Percentiles rank a stretch among this genome's conserved stretches.
Conservation (phyloP, 2,888 invertebrate genomes). For the Sussaba pulchella region DNA sequence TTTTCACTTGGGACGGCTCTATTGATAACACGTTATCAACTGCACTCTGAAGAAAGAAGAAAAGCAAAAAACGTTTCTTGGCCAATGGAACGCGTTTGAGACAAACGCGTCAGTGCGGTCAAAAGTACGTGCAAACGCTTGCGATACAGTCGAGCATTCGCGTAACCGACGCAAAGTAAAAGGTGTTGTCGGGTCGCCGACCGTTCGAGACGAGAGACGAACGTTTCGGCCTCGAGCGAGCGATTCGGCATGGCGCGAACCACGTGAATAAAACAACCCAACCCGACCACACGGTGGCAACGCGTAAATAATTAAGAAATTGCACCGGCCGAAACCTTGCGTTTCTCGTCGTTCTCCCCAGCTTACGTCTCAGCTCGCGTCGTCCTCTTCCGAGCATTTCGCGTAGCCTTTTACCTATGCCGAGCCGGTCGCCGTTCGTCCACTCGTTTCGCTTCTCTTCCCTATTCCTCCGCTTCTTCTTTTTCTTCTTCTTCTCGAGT, state of each 20-base stretch:
- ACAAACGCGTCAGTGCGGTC: slow-evolving; percentile 62
- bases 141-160: slow-evolving; percentile 63
- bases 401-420: slow-evolving; percentile 38
- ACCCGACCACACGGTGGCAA: slow-evolving; percentile 66
- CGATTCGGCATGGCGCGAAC: slow-evolving; percentile 65
- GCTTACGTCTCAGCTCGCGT: slow-evolving; percentile 32
- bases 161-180: slow-evolving; percentile 58
- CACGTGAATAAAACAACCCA: slow-evolving; percentile 69
- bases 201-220: slow-evolving; percentile 59
- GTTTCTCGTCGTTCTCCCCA: slow-evolving; percentile 28
- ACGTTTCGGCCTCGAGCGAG: slow-evolving; percentile 58
- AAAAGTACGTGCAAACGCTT: slow-evolving; percentile 21
- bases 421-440: slow-evolving; percentile 17
- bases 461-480: too few species aligned
- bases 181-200: not conserved
- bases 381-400: slow-evolving; percentile 10
- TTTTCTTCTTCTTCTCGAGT: slow-evolving; percentile 13
- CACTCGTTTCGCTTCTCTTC: slow-evolving; percentile 35
- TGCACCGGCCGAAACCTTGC: slow-evolving; percentile 56
- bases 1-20: too few species aligned
- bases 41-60: not conserved
- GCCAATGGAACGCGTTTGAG: slow-evolving; percentile 37
- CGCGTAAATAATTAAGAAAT: slow-evolving; percentile 78
- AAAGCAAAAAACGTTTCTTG: not conserved
- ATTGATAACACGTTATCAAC: slow-evolving; percentile 35